phyloP scores from a whole-genome alignment of 2,888 invertebrate genomes.

The Tenthredo scrophulariae region DNA sequence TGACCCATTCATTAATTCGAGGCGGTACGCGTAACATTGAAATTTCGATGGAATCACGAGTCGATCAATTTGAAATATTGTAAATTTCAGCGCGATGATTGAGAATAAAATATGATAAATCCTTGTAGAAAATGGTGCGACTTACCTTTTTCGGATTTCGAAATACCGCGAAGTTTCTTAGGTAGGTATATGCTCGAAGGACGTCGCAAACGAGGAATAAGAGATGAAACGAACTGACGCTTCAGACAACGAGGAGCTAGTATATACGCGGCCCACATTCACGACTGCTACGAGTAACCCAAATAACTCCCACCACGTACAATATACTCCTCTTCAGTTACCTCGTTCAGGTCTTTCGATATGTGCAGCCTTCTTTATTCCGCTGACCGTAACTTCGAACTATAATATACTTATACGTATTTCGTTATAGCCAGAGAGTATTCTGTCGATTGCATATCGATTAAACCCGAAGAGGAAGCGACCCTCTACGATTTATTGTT shows the following conservation, averaged over 20 bases:
- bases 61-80: neutral
- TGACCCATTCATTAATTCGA: neutral
- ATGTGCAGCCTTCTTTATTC: conserved; percentile 16
- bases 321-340: conserved; percentile 26
- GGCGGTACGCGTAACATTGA: neutral
- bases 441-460: neutral
- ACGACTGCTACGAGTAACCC: conserved; percentile 77
- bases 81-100: neutral
- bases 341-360: conserved; percentile 17
- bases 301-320: conserved; percentile 75
- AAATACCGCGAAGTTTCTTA: neutral
- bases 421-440: neutral
- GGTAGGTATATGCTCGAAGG: neutral
- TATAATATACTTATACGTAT: neutral
- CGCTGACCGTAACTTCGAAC: conserved; percentile 6
- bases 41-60: neutral
- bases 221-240: conserved; percentile 75
- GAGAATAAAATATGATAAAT: neutral
- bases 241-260: conserved; percentile 73
- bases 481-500: neutral
- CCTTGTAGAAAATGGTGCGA: neutral
- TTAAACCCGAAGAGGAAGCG: neutral
- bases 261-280: conserved; percentile 77
- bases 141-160: conserved; percentile 20
- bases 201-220: conserved; percentile 26